Percentiles rank a stretch among this genome's conserved stretches.
phyloP scores from a whole-genome alignment of 2,113 vertebrate species.

The Neomonachus schauinslandi region DNA sequence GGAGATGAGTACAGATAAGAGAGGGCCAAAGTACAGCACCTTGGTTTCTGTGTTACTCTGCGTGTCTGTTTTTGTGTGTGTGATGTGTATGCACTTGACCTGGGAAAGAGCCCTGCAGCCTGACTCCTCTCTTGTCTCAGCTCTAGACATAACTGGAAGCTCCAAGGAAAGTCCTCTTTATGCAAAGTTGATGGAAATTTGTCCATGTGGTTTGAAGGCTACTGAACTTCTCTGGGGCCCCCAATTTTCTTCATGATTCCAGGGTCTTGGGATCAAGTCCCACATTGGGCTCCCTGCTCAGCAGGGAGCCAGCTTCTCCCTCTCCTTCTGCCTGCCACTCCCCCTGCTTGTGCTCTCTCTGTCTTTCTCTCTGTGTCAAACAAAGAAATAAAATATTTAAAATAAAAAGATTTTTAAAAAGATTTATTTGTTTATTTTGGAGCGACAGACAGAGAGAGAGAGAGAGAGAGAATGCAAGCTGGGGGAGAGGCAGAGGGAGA shows the following conservation, averaged over 20 bases:
- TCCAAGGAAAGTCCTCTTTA: not conserved
- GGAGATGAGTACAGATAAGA: not conserved
- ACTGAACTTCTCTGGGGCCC: not conserved
- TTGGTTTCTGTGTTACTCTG: not conserved
- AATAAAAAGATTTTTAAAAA: too few relatives aligned
- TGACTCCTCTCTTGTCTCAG: not conserved
- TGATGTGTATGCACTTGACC: too few relatives aligned
- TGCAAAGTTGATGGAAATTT: not conserved
- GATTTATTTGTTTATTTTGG: not conserved
- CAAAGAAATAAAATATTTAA: too few relatives aligned
- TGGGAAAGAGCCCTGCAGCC: not conserved
- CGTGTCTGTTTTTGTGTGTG: not conserved
- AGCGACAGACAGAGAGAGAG: too few relatives aligned
- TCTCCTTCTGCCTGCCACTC: too few relatives aligned
- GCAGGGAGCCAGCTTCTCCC: too few relatives aligned
- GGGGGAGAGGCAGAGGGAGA: too few relatives aligned
- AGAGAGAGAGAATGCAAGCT: too few relatives aligned
- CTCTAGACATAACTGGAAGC: not conserved
- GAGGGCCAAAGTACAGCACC: not conserved
- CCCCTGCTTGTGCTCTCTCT: too few relatives aligned
- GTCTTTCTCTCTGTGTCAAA: too few relatives aligned
- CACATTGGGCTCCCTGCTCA: too few relatives aligned
- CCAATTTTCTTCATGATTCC: not conserved
- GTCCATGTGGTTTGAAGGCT: not conserved
- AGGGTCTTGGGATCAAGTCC: too few relatives aligned